A percentile compares a stretch with the other conserved stretches of the same genome.
Evolutionary conservation across 2,113 vertebrate species (phyloP).

Genomic region (Scalopus aquaticus): DNA sequence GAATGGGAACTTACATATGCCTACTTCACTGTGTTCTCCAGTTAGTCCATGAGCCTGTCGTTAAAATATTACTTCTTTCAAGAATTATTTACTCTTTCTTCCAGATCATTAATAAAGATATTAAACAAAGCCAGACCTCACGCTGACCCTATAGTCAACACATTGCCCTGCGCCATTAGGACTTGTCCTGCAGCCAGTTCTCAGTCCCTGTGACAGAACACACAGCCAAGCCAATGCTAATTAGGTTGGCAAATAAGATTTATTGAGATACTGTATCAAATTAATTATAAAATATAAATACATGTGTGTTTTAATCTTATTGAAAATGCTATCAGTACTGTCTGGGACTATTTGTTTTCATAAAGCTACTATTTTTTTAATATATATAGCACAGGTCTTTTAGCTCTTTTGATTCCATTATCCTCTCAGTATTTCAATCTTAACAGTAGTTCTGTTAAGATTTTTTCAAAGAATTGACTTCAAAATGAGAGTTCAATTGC

Average conservation of each 20-base stretch:
- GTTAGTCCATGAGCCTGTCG: background rate
- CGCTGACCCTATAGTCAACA: constrained; percentile 67
- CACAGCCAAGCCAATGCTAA: constrained; percentile 71
- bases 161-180: constrained; percentile 63
- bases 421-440: constrained; percentile 44
- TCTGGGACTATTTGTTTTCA: constrained; percentile 67
- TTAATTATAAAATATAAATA: constrained; percentile 75
- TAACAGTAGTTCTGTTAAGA: constrained; percentile 51
- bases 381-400: constrained; percentile 34
- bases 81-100: constrained; percentile 73
- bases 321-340: constrained; percentile 67
- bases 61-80: constrained; percentile 70
- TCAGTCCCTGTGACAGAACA: constrained; percentile 60
- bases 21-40: background rate
- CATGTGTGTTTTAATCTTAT: constrained; percentile 73
- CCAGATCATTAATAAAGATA: constrained; percentile 74
- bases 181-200: constrained; percentile 49
- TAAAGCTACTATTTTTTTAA: constrained; percentile 63
- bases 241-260: constrained; percentile 77
- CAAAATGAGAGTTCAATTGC: constrained; percentile 46
- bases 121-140: constrained; percentile 76
- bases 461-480: constrained; percentile 50
- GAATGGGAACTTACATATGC: background rate
- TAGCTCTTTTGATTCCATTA: constrained; percentile 58
- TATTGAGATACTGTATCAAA: constrained; percentile 76